These are phyloP conservation scores for Melanargia galathea DNA, from an alignment of 2,888 invertebrate genomes.

Conservation along the genomic window DNA sequence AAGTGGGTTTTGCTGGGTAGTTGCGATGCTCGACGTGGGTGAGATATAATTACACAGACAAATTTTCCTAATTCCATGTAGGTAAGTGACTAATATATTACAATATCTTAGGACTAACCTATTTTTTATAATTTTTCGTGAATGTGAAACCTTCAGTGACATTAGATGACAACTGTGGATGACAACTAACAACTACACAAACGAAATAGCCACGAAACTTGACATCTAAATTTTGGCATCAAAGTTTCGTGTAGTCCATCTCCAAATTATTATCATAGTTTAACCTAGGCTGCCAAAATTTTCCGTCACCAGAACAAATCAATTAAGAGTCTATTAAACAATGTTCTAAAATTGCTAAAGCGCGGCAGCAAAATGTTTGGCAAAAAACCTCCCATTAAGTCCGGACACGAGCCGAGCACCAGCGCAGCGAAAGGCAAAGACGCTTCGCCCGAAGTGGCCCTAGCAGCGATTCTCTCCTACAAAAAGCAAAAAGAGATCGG, in stretches of 20 bases:
- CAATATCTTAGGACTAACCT: no score
- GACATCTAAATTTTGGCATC: neutral
- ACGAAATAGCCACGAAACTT: neutral
- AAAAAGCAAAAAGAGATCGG: constrained; percentile 68
- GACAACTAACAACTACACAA: no score
- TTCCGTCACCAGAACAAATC: constrained; percentile 53
- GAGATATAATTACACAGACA: constrained; percentile 15
- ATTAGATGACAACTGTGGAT: no score
- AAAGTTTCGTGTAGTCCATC: constrained; percentile 4
- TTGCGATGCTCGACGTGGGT: neutral
- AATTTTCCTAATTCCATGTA: neutral
- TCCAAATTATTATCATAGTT: constrained; percentile 14
- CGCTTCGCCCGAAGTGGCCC: constrained; percentile 59
- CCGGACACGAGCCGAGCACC: constrained; percentile 45
- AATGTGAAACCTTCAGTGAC: no score
- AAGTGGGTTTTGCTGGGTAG: neutral
- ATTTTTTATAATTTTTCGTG: no score
- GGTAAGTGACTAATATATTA: no score
- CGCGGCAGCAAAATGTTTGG: constrained; percentile 38
- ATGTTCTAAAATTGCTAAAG: constrained; percentile 54
- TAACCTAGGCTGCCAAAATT: constrained; percentile 57
- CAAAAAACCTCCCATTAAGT: constrained; percentile 50
- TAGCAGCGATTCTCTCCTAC: constrained; percentile 69
- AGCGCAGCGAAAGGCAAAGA: constrained; percentile 49
- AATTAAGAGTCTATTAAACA: constrained; percentile 50